Evolutionary conservation across 1,140 invertebrate genomes (phyloP).

Genomic region (Hydropsyche tenuis): DNA sequence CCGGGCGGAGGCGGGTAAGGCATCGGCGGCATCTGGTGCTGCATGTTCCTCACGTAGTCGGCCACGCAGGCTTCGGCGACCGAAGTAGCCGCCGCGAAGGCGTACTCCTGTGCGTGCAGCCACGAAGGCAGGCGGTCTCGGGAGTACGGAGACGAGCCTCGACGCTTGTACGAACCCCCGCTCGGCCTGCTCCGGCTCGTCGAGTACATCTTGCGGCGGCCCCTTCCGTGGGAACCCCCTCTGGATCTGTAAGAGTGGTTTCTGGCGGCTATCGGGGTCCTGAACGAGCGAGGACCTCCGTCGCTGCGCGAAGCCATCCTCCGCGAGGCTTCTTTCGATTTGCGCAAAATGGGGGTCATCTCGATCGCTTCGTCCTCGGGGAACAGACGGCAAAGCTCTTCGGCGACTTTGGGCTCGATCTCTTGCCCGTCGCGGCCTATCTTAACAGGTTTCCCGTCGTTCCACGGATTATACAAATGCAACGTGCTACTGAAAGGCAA

Average conservation of each 20-base stretch:
- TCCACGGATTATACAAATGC: constrained; percentile 97
- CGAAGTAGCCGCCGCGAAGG: constrained; percentile 66
- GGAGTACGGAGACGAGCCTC: constrained; percentile 64
- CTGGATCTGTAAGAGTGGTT: constrained; percentile 57
- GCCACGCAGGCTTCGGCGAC: constrained; percentile 78
- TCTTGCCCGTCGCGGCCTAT: constrained; percentile 98
- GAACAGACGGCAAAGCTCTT: constrained; percentile 93
- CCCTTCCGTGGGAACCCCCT: constrained; percentile 55
- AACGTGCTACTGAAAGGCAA: constrained; percentile 90
- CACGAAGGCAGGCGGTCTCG: constrained; percentile 56
- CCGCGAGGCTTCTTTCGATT: constrained; percentile 85
- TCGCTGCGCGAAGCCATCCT: constrained; percentile 65
- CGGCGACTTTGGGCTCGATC: constrained; percentile 93
- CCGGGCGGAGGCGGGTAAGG: constrained; percentile 72
- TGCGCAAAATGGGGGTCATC: constrained; percentile 86
- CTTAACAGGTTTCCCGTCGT: constrained; percentile 98
- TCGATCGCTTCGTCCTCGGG: constrained; percentile 93
- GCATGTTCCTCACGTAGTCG: constrained; percentile 82
- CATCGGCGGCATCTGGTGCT: constrained; percentile 77
- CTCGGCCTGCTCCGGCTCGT: constrained; percentile 59
- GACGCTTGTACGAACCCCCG: constrained; percentile 63
- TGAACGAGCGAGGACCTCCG: constrained; percentile 62
- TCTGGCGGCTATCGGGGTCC: constrained; percentile 57
- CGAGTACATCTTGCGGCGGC: constrained; percentile 62
- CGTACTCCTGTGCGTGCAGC: constrained; percentile 60